Base-by-base conservation (phyloP, 2,113 vertebrate species). In the Cairina moschata region DNA sequence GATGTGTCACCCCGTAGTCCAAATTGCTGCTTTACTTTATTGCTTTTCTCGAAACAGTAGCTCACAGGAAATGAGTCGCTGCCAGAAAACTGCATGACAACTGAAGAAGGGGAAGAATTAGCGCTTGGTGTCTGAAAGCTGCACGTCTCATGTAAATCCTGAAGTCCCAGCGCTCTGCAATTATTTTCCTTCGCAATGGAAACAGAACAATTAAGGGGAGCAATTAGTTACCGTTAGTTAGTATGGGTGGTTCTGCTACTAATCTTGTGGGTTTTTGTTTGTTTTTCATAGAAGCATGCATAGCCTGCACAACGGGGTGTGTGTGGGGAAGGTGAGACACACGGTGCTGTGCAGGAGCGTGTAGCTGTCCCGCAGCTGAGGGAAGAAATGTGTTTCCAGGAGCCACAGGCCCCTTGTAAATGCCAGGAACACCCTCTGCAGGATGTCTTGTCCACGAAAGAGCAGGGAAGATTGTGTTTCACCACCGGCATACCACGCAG, bases 121-220 rank as follows among this genome's bases (percentile, higher is more conserved):
- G 18, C 3, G 8, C 67, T 73, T 50, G 17, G 5, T 54, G 54
- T 59, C 66, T 67, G 1, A 34, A 66, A 74, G 52, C 40, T 67
- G 36, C 36, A 38, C 0, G 3, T 40, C 29, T 89, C 0, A 0
- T 66, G 28, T 68, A 75, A 76, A 65, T 68, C 55, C 21, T 1
- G 3, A 80, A 22, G 48, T 73, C 31, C 13, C 3, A 13, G 29
- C n/a, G 28, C 32, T 83, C 58, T 71, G 32, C 52, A 10, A 25
- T 52, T 9, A 17, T 81, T 65, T 38, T 62, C 69, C n/a, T 75
- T 10, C 17, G 52, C 55, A 56, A 28, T 71, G 77, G 74, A 52
- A 40, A 42, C 32, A 16, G 34, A 46, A 29, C 29, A 58, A 69
- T 38, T 59, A 74, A 6, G 68, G 26, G 29, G 23, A 86, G 48